Percentiles rank a stretch among this genome's conserved stretches.
These are phyloP conservation scores for Panorpa germanica DNA, from an alignment of 2,888 invertebrate species.

Conservation along the genomic window DNA sequence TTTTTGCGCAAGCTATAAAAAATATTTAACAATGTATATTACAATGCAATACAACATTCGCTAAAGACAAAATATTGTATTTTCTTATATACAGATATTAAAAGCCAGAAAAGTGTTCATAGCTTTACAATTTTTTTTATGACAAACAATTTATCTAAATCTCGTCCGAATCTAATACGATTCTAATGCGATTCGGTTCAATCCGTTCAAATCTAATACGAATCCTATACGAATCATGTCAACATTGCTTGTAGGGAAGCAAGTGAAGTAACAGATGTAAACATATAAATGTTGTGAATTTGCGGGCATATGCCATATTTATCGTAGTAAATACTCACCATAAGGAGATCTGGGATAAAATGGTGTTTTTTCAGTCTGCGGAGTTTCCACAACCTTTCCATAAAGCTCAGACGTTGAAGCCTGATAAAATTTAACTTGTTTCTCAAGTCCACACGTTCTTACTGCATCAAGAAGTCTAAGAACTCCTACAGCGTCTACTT, in stretches of 20 bases:
- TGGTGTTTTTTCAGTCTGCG: conserved; percentile 86
- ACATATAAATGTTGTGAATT: conserved; percentile 6
- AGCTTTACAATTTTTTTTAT: no score
- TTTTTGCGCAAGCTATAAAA: conserved; percentile 71
- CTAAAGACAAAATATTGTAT: neutral
- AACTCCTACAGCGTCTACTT: conserved; percentile 93
- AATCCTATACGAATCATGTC: no score
- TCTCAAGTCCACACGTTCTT: conserved; percentile 67
- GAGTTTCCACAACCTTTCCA: conserved; percentile 82
- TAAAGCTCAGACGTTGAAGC: conserved; percentile 92
- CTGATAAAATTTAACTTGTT: conserved; percentile 75
- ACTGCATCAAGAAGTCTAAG: conserved; percentile 82
- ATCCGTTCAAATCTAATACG: no score
- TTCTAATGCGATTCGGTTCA: no score
- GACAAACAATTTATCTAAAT: no score
- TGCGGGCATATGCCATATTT: neutral
- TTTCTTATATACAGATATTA: conserved; percentile 7
- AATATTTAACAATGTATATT: conserved; percentile 2
- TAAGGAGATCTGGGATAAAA: conserved; percentile 95
- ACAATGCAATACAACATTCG: conserved; percentile 1
- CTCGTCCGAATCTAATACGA: no score
- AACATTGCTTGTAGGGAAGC: no score
- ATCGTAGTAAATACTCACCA: conserved; percentile 35
- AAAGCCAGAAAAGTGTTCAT: no score
- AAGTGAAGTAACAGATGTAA: conserved; percentile 1